These are phyloP conservation scores for Megamerina dolium DNA, from an alignment of 2,888 invertebrate genomes.

Conservation along the genomic window DNA sequence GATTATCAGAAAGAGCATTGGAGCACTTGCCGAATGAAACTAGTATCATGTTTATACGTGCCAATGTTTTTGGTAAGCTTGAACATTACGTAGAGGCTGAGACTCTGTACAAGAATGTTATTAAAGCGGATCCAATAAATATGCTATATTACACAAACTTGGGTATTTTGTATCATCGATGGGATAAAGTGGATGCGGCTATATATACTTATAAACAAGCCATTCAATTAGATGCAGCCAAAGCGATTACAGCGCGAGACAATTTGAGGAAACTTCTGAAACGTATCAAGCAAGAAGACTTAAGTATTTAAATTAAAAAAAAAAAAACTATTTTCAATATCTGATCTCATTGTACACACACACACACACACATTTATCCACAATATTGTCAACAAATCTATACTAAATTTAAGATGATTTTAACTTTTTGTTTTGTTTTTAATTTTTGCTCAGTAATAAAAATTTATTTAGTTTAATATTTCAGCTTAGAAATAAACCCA, in stretches of 20 bases:
- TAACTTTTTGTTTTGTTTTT: too few species aligned
- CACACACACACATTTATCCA: too few species aligned
- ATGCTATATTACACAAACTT: slow-evolving; percentile 86
- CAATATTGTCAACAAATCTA: too few species aligned
- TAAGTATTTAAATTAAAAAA: too few species aligned
- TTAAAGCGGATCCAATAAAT: slow-evolving; percentile 62
- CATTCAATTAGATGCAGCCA: slow-evolving; percentile 61
- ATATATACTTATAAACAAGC: slow-evolving; percentile 70
- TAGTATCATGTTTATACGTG: slow-evolving; percentile 77
- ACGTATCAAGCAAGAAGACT: slow-evolving; percentile 17
- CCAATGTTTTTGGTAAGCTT: slow-evolving; percentile 81
- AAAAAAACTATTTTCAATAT: too few species aligned
- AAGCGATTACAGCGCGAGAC: slow-evolving; percentile 60
- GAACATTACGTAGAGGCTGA: slow-evolving; percentile 75
- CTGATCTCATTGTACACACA: too few species aligned
- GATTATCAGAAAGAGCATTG: slow-evolving; percentile 65
- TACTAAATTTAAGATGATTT: too few species aligned
- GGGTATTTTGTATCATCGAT: slow-evolving; percentile 89
- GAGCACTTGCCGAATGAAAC: slow-evolving; percentile 66
- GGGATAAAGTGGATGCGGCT: slow-evolving; percentile 73
- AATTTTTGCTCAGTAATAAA: too few species aligned
- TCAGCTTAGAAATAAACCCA: too few species aligned
- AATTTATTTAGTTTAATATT: too few species aligned
- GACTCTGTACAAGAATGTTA: slow-evolving; percentile 69
- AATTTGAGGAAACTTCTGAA: slow-evolving; percentile 58